Percentiles rank a stretch among this genome's conserved stretches.
Evolutionary conservation across 2,113 vertebrate genomes (phyloP).

Genomic region (Cyanoramphus novaezelandiae): DNA sequence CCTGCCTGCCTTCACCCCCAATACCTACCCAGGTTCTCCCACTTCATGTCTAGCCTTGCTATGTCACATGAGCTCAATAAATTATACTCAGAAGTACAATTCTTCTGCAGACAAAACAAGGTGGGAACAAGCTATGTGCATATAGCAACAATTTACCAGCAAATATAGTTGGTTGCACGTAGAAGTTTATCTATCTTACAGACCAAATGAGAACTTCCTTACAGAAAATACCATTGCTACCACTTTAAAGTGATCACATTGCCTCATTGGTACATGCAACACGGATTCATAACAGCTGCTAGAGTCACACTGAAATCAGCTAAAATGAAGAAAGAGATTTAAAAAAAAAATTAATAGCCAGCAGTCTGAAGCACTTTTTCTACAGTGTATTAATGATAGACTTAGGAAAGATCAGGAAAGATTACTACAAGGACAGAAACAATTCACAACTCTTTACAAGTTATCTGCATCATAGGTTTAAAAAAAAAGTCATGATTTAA

Average conservation of each 20-base stretch:
- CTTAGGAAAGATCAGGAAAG: neutral
- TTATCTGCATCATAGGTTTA: neutral
- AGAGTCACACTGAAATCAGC: neutral
- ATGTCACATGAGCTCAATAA: neutral
- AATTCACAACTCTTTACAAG: neutral
- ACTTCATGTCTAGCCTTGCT: neutral
- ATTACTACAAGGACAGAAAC: neutral
- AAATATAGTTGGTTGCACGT: neutral
- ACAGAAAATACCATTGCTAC: neutral
- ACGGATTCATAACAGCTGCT: neutral
- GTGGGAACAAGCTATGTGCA: neutral
- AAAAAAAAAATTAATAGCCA: neutral
- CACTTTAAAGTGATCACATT: neutral
- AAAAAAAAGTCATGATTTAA: neutral
- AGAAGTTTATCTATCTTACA: neutral
- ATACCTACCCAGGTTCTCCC: neutral
- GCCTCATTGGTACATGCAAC: neutral
- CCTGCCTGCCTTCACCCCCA: neutral
- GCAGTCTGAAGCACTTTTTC: neutral
- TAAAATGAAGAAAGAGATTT: neutral
- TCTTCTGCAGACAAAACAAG: neutral
- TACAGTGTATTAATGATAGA: neutral
- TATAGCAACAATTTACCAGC: neutral
- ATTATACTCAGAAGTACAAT: neutral
- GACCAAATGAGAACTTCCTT: neutral